These are phyloP conservation scores for Microcaecilia unicolor DNA, from an alignment of 2,797 vertebrate species.

Conservation along the genomic window DNA sequence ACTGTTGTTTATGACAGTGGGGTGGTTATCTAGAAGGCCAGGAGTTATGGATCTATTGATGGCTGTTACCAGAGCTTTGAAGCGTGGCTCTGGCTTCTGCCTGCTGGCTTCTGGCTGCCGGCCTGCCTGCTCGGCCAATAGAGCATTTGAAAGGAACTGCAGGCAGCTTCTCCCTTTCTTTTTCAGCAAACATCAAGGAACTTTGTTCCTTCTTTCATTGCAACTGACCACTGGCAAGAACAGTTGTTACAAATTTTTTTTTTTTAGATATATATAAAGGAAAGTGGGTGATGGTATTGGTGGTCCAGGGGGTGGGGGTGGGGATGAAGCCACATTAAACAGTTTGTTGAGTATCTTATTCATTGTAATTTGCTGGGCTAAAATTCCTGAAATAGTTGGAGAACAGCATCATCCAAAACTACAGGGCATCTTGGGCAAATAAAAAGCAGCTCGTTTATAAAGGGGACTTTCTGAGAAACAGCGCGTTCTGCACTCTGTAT, in stretches of 20 bases:
- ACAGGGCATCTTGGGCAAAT: fast-evolving
- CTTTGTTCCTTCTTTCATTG: conserved; percentile 53
- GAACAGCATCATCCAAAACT: background rate
- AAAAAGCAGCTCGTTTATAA: background rate
- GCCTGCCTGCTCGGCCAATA: conserved; percentile 52
- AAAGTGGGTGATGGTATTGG: too few species aligned
- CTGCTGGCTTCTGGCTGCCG: conserved; percentile 66
- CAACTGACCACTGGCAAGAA: conserved; percentile 52
- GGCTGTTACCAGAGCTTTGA: conserved; percentile 49
- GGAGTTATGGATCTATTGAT: conserved; percentile 69
- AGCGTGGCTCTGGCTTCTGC: conserved; percentile 65
- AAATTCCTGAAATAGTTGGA: conserved; percentile 5
- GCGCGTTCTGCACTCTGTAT: too few species aligned
- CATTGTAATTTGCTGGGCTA: conserved; percentile 1
- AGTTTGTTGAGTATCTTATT: conserved; percentile 27
- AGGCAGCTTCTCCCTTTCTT: conserved; percentile 59
- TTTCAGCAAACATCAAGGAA: conserved; percentile 42
- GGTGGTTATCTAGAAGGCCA: conserved; percentile 64
- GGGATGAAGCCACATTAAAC: conserved; percentile 22
- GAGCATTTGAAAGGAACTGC: conserved; percentile 55
- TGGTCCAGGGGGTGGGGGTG: background rate
- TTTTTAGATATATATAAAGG: too few species aligned
- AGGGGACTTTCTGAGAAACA: conserved; percentile 3
- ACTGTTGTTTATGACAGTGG: conserved; percentile 75
- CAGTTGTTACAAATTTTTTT: conserved; percentile 31